Evolutionary conservation across 2,797 vertebrate genomes (phyloP).

Genomic region (Lithobates sylvaticus): DNA sequence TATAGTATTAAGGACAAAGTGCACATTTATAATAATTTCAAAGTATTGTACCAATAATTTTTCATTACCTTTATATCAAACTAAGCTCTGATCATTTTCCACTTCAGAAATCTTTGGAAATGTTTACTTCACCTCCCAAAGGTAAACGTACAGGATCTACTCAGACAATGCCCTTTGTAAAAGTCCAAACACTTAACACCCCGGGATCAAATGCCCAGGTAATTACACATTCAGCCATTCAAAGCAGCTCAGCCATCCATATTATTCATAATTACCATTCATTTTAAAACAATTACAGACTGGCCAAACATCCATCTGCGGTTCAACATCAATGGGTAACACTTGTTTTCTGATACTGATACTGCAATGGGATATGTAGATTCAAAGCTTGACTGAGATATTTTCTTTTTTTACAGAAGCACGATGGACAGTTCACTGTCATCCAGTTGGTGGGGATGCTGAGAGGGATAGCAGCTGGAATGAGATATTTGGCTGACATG

Average conservation of each 20-base stretch:
- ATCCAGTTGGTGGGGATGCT: slow-evolving; percentile 98
- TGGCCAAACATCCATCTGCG: background rate
- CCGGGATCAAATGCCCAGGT: slow-evolving; percentile 58
- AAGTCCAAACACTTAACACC: slow-evolving; percentile 60
- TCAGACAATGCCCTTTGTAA: slow-evolving; percentile 60
- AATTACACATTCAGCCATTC: slow-evolving; percentile 16
- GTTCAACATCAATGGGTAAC: slow-evolving; percentile 5
- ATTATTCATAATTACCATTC: slow-evolving; percentile 32
- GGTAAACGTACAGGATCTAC: slow-evolving; percentile 61
- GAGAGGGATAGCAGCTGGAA: slow-evolving; percentile 95
- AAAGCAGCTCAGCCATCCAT: slow-evolving; percentile 19
- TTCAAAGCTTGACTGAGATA: background rate
- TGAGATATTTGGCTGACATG: slow-evolving; percentile 98
- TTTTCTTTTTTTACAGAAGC: slow-evolving; percentile 82
- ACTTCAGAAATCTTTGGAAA: slow-evolving; percentile 60
- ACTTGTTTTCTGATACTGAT: background rate
- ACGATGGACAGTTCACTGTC: slow-evolving; percentile 97
- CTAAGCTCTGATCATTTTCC: slow-evolving; percentile 55
- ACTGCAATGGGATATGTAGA: background rate
- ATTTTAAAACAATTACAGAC: background rate
- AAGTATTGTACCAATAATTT: background rate
- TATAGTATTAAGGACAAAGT: too few relatives aligned
- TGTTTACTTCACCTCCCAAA: slow-evolving; percentile 61
- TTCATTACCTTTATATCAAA: background rate
- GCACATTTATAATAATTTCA: too few relatives aligned